Percentiles rank a stretch among this genome's conserved stretches.
phyloP scores from a whole-genome alignment of 1,140 invertebrate species.

The Probaryconus sp. region DNA sequence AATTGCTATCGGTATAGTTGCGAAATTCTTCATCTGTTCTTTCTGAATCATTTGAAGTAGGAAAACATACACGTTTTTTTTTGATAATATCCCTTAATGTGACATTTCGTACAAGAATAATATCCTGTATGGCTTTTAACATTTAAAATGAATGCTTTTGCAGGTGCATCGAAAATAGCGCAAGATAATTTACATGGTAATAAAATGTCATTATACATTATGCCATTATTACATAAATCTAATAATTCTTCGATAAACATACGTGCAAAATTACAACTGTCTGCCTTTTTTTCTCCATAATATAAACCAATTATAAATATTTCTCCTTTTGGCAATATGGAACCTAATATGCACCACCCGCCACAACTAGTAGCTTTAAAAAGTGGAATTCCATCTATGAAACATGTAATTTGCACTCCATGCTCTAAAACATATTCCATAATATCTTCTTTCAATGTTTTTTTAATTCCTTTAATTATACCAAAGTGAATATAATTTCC shows the following conservation, averaged over 20 bases:
- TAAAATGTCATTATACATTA: constrained; percentile 1
- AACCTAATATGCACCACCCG: background rate
- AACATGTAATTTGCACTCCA: background rate
- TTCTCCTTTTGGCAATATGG: background rate
- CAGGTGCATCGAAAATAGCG: constrained; percentile 45
- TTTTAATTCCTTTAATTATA: background rate
- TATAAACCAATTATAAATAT: constrained; percentile 6
- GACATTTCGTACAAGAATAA: constrained; percentile 42
- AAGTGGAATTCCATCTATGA: background rate
- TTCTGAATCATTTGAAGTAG: background rate
- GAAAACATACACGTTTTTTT: constrained; percentile 2
- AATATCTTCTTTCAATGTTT: background rate
- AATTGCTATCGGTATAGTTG: background rate
- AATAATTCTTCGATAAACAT: background rate
- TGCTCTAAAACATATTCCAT: background rate
- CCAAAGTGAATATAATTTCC: background rate
- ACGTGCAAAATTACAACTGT: background rate
- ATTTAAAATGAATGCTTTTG: constrained; percentile 26
- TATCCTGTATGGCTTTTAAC: constrained; percentile 39
- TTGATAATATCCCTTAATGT: constrained; percentile 19
- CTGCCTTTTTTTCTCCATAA: background rate
- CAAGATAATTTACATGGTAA: background rate
- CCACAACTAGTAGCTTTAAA: background rate
- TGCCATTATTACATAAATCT: background rate
- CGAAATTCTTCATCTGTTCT: constrained; percentile 15